Percentiles rank a stretch among this genome's conserved stretches.
Conservation (phyloP, 2,888 invertebrate genomes). For the Thecophora atra region DNA sequence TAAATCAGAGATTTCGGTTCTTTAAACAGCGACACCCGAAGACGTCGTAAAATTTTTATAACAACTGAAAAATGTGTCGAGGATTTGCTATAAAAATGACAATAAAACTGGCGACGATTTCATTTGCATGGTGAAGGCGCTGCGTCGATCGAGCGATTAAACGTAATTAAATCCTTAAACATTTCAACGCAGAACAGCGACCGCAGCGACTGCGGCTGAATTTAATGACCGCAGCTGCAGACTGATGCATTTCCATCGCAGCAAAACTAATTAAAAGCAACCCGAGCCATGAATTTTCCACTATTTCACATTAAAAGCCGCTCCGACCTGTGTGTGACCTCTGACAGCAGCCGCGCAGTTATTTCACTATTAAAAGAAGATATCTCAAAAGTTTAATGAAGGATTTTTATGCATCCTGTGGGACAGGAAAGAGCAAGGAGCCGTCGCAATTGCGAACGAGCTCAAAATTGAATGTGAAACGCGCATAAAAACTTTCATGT, state of each 20-base stretch:
- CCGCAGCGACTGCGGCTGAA: not conserved
- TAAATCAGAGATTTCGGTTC: not conserved
- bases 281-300: no score
- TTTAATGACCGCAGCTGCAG: not conserved
- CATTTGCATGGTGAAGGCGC: not conserved
- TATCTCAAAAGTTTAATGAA: no score
- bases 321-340: no score
- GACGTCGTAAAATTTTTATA: conserved; percentile 1
- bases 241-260: not conserved
- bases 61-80: conserved; percentile 7
- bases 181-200: not conserved
- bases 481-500: no score
- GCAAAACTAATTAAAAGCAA: not conserved
- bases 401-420: no score
- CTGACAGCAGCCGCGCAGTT: no score
- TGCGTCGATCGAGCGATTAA: not conserved
- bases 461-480: no score
- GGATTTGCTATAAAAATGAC: not conserved
- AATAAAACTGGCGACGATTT: not conserved
- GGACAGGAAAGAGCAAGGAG: no score
- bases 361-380: no score
- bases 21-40: not conserved
- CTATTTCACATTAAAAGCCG: no score
- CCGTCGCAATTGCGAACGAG: no score
- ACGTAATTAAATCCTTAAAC: not conserved